A percentile compares a stretch with the other conserved stretches of the same genome.
These are phyloP conservation scores for Orchestes rusci DNA, from an alignment of 2,888 invertebrate species.

Conservation along the genomic window DNA sequence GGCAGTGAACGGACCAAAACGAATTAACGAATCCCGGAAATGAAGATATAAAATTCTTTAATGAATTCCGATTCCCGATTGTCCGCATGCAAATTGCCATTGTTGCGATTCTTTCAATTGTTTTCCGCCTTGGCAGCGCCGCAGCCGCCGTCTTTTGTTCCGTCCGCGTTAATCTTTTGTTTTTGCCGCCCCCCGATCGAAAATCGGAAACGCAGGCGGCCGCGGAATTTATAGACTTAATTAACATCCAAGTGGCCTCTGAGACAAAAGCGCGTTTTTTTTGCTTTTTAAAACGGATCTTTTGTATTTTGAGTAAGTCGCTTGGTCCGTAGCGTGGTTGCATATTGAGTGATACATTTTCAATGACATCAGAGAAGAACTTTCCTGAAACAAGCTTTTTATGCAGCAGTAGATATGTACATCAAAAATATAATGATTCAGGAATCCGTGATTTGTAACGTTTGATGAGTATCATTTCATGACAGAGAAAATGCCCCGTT, in stretches of 20 bases:
- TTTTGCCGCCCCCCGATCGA: constrained; percentile 23
- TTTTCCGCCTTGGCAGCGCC: constrained; percentile 22
- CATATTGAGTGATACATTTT: too few species aligned
- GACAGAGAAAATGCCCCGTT: too few species aligned
- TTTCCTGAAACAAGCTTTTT: too few species aligned
- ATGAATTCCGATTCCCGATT: constrained; percentile 28
- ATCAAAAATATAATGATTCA: too few species aligned
- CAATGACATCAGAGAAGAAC: too few species aligned
- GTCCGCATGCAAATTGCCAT: constrained; percentile 26
- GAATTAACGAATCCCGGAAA: constrained; percentile 30
- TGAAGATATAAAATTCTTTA: constrained; percentile 35
- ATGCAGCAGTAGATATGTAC: too few species aligned
- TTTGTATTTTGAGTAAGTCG: too few species aligned
- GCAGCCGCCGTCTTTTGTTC: constrained; percentile 19
- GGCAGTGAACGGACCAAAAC: too few species aligned
- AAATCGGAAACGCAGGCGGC: constrained; percentile 24
- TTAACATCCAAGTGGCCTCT: constrained; percentile 26
- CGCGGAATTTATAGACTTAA: constrained; percentile 25
- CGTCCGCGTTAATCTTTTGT: constrained; percentile 25
- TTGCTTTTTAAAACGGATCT: too few species aligned
- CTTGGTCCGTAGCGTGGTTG: too few species aligned
- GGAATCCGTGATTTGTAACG: too few species aligned
- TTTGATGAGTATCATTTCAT: too few species aligned
- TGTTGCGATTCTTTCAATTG: constrained; percentile 26
- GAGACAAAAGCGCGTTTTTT: constrained; percentile 20